Percentiles rank a stretch among this genome's conserved stretches.
Conservation (phyloP, 2,797 vertebrate genomes). For the Mus minutoides region DNA sequence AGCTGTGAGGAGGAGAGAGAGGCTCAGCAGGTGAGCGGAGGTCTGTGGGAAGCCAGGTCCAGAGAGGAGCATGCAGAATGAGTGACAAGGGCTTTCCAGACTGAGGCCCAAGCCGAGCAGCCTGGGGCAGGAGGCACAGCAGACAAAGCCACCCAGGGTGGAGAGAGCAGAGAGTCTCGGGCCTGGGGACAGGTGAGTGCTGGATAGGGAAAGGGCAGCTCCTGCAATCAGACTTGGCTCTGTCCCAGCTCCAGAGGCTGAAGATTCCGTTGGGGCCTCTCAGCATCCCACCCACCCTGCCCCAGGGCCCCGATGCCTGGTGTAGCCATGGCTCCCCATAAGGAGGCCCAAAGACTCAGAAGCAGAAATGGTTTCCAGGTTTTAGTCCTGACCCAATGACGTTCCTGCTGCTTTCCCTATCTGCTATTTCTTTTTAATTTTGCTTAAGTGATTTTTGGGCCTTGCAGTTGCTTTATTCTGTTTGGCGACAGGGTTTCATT, state of each 20-base stretch:
- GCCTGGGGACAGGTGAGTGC: conserved; percentile 13
- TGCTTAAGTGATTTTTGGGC: background rate
- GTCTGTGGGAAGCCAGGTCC: background rate
- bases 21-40: conserved; percentile 41
- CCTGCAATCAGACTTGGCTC: background rate
- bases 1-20: conserved; percentile 86
- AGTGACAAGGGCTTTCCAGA: background rate
- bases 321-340: background rate
- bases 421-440: conserved; percentile 2
- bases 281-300: background rate
- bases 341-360: background rate
- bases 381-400: background rate
- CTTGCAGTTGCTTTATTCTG: background rate
- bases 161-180: background rate
- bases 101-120: conserved; percentile 67
- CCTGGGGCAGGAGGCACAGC: conserved; percentile 56
- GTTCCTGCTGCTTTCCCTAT: background rate
- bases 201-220: background rate
- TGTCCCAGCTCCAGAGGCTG: background rate
- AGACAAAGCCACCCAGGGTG: conserved; percentile 48
- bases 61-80: conserved; percentile 39
- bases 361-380: conserved; percentile 30
- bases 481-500: background rate
- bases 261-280: background rate
- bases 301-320: background rate